These are phyloP conservation scores for Ceyx margarethae DNA, from an alignment of 2,113 vertebrate species.

Conservation along the genomic window DNA sequence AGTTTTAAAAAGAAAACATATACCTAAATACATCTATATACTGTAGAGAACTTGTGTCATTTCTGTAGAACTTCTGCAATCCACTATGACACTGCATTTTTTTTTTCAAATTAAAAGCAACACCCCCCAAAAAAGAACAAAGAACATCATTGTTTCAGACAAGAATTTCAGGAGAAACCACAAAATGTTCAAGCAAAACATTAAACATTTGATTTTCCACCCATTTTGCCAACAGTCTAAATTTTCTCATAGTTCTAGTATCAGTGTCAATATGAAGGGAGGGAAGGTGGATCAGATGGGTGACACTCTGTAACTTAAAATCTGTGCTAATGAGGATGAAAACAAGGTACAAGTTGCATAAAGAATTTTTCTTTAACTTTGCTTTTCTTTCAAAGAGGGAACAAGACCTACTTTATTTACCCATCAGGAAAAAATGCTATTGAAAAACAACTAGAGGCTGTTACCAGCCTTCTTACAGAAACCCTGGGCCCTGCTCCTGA, in stretches of 20 bases:
- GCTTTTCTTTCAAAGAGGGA: neutral
- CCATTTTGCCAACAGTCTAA: constrained; percentile 47
- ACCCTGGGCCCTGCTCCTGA: neutral
- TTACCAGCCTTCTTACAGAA: neutral
- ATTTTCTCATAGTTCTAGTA: constrained; percentile 37
- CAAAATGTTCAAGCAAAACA: constrained; percentile 68
- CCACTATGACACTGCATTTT: constrained; percentile 22
- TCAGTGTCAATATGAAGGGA: constrained; percentile 21
- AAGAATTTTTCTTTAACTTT: neutral
- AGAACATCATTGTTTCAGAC: constrained; percentile 62
- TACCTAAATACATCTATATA: neutral
- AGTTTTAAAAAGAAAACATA: neutral
- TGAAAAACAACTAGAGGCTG: neutral
- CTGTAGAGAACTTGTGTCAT: neutral
- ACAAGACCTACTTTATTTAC: neutral
- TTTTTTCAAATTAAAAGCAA: neutral
- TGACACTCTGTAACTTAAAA: neutral
- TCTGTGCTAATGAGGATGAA: neutral
- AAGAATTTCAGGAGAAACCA: constrained; percentile 67
- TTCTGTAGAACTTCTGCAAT: constrained; percentile 9
- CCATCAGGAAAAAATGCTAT: neutral
- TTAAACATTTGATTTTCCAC: constrained; percentile 65
- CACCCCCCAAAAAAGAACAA: neutral
- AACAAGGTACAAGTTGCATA: neutral
- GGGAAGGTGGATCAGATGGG: neutral